Evolutionary conservation across 2,797 vertebrate species (phyloP).

Genomic region (Carduelis carduelis): DNA sequence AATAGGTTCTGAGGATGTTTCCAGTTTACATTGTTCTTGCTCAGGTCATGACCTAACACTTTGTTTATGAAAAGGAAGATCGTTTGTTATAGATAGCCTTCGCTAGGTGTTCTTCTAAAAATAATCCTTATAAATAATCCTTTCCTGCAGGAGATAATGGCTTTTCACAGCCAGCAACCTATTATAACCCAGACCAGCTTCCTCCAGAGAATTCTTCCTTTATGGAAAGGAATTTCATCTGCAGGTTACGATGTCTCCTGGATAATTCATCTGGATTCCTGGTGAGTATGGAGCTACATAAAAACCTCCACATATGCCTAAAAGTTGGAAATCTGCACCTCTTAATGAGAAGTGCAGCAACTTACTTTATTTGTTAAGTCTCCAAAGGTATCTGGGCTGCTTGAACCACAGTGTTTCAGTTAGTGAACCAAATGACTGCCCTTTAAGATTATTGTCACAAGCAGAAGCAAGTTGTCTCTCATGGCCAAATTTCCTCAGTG

Average conservation of each 20-base stretch:
- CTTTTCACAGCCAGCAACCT: slow-evolving; percentile 64
- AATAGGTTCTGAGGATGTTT: not conserved
- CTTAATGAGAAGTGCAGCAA: not conserved
- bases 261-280: slow-evolving; percentile 86
- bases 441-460: not conserved
- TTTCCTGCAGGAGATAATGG: slow-evolving; percentile 70
- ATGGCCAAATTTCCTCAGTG: not conserved
- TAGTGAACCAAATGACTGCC: not conserved
- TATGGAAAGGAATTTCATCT: slow-evolving; percentile 84
- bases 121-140: slow-evolving; percentile 53
- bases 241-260: slow-evolving; percentile 82
- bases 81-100: slow-evolving; percentile 57
- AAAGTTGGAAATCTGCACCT: not conserved
- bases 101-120: slow-evolving; percentile 57
- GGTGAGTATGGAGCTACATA: slow-evolving; percentile 63
- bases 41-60: not conserved
- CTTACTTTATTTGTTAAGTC: not conserved
- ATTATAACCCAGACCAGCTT: slow-evolving; percentile 77
- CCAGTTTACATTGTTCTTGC: slow-evolving; percentile 39
- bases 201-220: slow-evolving; percentile 82
- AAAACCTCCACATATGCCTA: not conserved
- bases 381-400: not conserved
- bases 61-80: slow-evolving; percentile 36
- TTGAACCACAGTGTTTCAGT: not conserved
- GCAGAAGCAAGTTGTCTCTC: not conserved